phyloP scores from a whole-genome alignment of 2,797 vertebrate genomes.

The Caiman crocodilus region DNA sequence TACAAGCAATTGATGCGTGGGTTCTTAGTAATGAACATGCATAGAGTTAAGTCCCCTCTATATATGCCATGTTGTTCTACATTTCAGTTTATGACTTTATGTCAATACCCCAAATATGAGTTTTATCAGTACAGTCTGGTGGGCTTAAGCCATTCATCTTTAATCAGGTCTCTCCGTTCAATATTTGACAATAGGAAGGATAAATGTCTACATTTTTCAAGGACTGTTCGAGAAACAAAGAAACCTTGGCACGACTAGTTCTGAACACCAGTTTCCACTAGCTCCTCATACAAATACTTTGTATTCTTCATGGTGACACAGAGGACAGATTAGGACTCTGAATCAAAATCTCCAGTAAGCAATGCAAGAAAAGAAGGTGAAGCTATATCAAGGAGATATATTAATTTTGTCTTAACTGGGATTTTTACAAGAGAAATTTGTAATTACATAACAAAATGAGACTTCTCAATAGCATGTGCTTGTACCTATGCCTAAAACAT shows the following conservation, averaged over 20 bases:
- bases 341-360: background rate
- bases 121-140: background rate
- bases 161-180: background rate
- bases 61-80: background rate
- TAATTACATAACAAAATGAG: background rate
- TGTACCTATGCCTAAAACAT: background rate
- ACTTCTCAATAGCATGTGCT: background rate
- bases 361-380: background rate
- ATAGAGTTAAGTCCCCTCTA: background rate
- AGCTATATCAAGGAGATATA: background rate
- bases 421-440: background rate
- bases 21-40: background rate
- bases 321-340: background rate
- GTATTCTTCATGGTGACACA: background rate
- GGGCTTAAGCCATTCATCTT: background rate
- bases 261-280: background rate
- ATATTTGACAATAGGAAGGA: background rate
- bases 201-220: background rate
- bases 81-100: background rate
- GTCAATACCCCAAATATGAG: background rate
- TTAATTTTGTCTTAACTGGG: background rate
- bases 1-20: rapidly evolving
- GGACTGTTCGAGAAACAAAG: background rate
- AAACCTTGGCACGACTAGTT: background rate
- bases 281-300: background rate